Evolutionary conservation across 2,888 invertebrate species (phyloP).

Genomic region (Ophion ellenae): DNA sequence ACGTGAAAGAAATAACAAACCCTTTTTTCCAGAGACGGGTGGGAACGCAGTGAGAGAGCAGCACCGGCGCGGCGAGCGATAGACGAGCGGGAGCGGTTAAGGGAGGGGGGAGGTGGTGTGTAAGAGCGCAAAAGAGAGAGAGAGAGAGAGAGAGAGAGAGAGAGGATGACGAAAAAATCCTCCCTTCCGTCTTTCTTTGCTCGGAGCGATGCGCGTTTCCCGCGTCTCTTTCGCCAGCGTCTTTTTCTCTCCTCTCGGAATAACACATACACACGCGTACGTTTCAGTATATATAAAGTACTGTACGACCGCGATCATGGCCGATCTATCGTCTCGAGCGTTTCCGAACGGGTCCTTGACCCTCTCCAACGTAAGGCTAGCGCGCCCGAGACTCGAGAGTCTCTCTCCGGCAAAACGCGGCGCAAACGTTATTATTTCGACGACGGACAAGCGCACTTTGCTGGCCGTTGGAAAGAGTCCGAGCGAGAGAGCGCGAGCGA

Average conservation of each 20-base stretch:
- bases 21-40: conserved; percentile 49
- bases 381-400: conserved; percentile 24
- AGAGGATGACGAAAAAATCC: conserved; percentile 47
- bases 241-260: conserved; percentile 18
- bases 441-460: conserved; percentile 6
- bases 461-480: not conserved
- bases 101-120: conserved; percentile 23
- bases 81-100: conserved; percentile 36
- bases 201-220: conserved; percentile 52
- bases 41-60: conserved; percentile 41
- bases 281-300: not conserved
- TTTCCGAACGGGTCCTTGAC: conserved; percentile 75
- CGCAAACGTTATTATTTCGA: conserved; percentile 55
- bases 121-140: conserved; percentile 18
- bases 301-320: conserved; percentile 65
- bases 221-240: conserved; percentile 41
- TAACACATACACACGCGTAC: conserved; percentile 17
- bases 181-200: conserved; percentile 59
- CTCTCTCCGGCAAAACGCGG: conserved; percentile 51
- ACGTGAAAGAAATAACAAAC: conserved; percentile 62
- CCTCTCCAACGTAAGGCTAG: conserved; percentile 62
- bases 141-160: conserved; percentile 1
- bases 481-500: conserved; percentile 4
- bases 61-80: conserved; percentile 35
- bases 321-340: conserved; percentile 73